These are phyloP conservation scores for Cryptoprocta ferox DNA, from an alignment of 2,797 vertebrate species.

Conservation along the genomic window DNA sequence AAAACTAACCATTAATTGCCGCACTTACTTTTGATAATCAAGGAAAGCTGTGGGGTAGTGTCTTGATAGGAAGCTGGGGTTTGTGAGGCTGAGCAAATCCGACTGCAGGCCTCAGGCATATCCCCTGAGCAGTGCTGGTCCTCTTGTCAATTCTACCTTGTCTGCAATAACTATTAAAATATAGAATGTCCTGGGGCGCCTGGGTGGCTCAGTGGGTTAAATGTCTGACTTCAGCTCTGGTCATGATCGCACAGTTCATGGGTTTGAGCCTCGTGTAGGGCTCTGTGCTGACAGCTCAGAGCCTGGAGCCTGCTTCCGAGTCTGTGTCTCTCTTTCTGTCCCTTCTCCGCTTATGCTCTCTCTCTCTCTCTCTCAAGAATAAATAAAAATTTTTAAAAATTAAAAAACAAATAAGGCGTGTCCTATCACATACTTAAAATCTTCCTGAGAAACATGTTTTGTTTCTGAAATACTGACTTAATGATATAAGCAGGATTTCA, in stretches of 20 bases:
- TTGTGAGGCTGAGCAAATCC: neutral
- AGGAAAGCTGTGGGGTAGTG: neutral
- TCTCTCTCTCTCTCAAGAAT: too few relatives aligned
- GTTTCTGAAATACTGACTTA: neutral
- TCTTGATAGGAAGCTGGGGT: neutral
- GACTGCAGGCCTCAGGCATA: neutral
- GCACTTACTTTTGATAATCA: neutral
- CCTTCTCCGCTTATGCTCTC: too few relatives aligned
- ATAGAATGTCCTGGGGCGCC: too few relatives aligned
- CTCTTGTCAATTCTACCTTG: neutral
- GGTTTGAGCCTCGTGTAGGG: too few relatives aligned
- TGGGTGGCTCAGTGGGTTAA: too few relatives aligned
- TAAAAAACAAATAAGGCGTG: neutral
- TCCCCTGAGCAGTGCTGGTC: neutral
- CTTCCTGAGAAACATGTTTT: neutral
- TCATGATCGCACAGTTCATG: too few relatives aligned
- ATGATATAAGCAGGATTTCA: neutral
- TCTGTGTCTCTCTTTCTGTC: too few relatives aligned
- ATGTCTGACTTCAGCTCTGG: too few relatives aligned
- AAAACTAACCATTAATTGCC: neutral
- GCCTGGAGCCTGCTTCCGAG: too few relatives aligned
- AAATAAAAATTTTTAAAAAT: too few relatives aligned
- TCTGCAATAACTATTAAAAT: too few relatives aligned
- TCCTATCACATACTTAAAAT: neutral
- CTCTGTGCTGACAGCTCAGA: too few relatives aligned